Conservation (phyloP, 2,113 vertebrate species). For the Diadophis punctatus region DNA sequence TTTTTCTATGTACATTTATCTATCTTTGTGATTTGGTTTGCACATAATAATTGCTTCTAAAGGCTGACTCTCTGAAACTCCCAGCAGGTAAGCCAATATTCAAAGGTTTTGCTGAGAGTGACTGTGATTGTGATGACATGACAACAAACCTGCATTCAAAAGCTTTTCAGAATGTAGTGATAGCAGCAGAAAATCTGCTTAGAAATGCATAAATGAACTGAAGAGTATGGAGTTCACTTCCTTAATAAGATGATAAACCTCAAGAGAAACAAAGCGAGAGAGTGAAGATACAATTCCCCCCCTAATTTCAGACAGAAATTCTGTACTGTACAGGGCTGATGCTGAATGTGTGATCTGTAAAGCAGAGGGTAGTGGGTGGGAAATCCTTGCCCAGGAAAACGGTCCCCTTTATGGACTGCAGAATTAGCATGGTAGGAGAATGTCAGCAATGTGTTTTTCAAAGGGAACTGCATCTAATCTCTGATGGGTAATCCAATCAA, state of each 20-base stretch:
- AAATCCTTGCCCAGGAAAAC: background rate
- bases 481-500: background rate
- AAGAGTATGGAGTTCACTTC: background rate
- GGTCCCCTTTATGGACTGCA: background rate
- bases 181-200: background rate
- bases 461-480: background rate
- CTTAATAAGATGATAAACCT: background rate
- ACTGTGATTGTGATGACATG: background rate
- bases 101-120: background rate
- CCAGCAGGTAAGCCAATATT: background rate
- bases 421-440: background rate
- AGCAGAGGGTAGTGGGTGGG: background rate
- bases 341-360: background rate
- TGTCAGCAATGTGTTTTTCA: background rate
- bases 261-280: background rate
- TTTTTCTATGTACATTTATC: background rate
- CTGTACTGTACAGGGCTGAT: background rate
- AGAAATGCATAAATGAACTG: background rate
- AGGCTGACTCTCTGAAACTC: background rate
- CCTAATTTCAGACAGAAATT: background rate
- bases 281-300: background rate
- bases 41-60: background rate
- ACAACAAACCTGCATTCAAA: background rate
- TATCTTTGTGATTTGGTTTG: background rate
- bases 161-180: background rate